phyloP scores from a whole-genome alignment of 2,113 vertebrate genomes.

The Tupaia chinensis region DNA sequence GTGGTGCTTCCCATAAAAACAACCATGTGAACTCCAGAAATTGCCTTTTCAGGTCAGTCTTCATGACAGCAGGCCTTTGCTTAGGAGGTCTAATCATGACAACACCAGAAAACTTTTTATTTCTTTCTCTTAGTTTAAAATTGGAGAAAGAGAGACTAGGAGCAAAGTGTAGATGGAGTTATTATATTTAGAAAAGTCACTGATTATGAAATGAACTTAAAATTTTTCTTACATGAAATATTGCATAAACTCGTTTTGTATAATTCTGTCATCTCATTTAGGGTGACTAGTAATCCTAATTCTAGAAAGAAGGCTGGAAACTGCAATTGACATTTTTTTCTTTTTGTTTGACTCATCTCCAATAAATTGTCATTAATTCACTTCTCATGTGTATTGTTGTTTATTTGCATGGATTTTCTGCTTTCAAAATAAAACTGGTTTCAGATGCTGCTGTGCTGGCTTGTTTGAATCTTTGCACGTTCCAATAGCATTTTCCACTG shows the following conservation, averaged over 20 bases:
- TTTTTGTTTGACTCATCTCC: constrained; percentile 60
- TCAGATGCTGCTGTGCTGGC: constrained; percentile 69
- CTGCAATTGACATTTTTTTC: neutral
- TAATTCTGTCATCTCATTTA: constrained; percentile 22
- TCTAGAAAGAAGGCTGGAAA: constrained; percentile 45
- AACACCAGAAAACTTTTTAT: neutral
- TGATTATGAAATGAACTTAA: neutral
- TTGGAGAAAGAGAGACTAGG: neutral
- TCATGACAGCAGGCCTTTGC: neutral
- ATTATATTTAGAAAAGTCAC: constrained; percentile 45
- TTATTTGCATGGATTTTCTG: constrained; percentile 69
- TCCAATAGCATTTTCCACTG: constrained; percentile 72
- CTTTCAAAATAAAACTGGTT: constrained; percentile 71
- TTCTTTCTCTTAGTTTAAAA: constrained; percentile 15
- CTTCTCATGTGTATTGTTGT: constrained; percentile 53
- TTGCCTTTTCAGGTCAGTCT: neutral
- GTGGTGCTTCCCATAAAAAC: constrained; percentile 51
- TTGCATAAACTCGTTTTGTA: neutral
- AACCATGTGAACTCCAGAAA: constrained; percentile 16
- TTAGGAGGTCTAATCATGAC: neutral
- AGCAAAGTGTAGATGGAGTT: neutral
- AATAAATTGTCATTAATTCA: constrained; percentile 59
- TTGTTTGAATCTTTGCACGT: constrained; percentile 73
- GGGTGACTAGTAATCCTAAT: neutral
- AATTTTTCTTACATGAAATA: constrained; percentile 31